Evolutionary conservation across 2,888 invertebrate genomes (phyloP), one percentile per base, ranked within the genome.

Genomic region (Dicycla oo): DNA sequence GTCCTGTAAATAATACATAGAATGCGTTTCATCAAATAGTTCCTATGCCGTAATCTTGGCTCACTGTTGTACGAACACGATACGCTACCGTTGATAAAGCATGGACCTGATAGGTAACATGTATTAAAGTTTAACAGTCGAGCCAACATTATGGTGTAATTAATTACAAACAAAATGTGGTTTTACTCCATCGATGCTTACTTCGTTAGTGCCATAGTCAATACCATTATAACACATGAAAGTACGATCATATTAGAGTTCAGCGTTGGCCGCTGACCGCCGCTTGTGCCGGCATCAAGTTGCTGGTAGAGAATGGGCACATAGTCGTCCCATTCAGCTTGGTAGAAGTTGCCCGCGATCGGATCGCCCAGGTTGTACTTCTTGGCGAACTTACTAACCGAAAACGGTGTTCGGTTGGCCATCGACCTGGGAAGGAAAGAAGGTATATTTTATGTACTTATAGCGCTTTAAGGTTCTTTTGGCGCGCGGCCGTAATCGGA

Each of bases 311-410:
- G 88, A 1, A 94, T 85, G 0, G 96, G 98, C 18, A 98, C 98
- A 87, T 98, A 98, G 86, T 98, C 98, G 88, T 98, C 98, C 91
- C 96, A 98, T 86, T 98, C 95, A 0, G 98, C 98, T 91, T 97
- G 97, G 91, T 97, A 98, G 91, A 98, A 97, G 90, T 98, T 98
- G 30, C 98, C 98, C 75, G 98, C 98, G 65, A 98, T 91, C 0
- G 98, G 98, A 66, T 97, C 95, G 3, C 97, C 98, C 15, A 98
- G 94, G 23, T 97, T 96, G 92, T 98, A 97, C 88, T 98, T 98
- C 62, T 95, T 88, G 0, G 98, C 98, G 90, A 98, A 98, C 18
- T 54, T 54, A 54, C 4, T 83, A 62, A 94, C 94, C n/a, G 94
- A 93, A 88, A 96, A 96, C n/a, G 80, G 86, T 0, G 87, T 92